These are phyloP conservation scores for Calidris pygmaea DNA, from an alignment of 2,113 vertebrate genomes.

Conservation along the genomic window DNA sequence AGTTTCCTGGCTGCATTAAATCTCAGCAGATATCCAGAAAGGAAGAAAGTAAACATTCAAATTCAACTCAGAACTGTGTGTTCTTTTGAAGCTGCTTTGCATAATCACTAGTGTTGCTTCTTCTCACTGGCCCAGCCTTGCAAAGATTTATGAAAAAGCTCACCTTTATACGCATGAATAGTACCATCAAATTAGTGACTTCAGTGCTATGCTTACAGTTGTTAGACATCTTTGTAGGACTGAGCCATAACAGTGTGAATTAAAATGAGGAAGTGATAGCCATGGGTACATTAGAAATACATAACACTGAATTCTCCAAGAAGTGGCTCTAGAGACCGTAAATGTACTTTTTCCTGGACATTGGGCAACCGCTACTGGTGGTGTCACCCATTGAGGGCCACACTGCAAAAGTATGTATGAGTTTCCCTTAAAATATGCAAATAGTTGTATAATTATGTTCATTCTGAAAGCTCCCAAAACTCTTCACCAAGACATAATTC, in stretches of 20 bases:
- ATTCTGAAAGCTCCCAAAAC: not conserved
- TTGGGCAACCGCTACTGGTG: not conserved
- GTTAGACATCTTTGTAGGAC: not conserved
- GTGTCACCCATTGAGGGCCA: not conserved
- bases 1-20: not conserved
- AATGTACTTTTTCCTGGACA: not conserved
- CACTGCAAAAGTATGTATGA: not conserved
- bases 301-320: not conserved
- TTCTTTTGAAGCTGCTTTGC: not conserved
- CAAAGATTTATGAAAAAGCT: not conserved
- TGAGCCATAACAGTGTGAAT: not conserved
- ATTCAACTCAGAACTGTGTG: not conserved
- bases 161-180: not conserved
- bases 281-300: not conserved
- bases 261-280: not conserved
- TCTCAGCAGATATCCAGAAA: not conserved
- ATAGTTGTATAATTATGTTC: not conserved
- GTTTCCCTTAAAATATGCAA: not conserved
- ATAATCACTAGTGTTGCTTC: not conserved
- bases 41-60: not conserved
- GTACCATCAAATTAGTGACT: not conserved
- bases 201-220: not conserved
- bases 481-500: not conserved
- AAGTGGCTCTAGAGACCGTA: not conserved
- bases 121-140: not conserved